A percentile compares a stretch with the other conserved stretches of the same genome.
These are phyloP conservation scores for Diglossa brunneiventris DNA, from an alignment of 2,113 vertebrate species.

Conservation along the genomic window DNA sequence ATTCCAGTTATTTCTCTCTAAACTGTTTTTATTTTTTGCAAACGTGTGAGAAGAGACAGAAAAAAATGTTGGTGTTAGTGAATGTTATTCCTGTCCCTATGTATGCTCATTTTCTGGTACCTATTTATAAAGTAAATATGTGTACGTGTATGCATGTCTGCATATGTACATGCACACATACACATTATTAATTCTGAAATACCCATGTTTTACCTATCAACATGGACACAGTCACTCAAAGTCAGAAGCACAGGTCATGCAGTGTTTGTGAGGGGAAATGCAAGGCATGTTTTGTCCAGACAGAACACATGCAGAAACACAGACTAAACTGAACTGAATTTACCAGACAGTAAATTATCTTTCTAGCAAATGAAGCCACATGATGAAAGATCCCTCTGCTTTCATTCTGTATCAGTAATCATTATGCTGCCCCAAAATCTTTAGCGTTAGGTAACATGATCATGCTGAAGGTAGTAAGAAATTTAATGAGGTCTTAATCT, in stretches of 20 bases:
- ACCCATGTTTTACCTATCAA: not conserved
- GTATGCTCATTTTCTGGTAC: not conserved
- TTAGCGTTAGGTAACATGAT: conserved; percentile 48
- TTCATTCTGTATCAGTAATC: conserved; percentile 36
- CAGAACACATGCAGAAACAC: not conserved
- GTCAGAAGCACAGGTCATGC: not conserved
- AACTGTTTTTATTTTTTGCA: not conserved
- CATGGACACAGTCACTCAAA: rapidly evolving
- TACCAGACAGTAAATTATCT: not conserved
- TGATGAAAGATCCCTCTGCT: conserved; percentile 34
- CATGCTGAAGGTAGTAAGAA: conserved; percentile 40
- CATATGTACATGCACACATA: too few relatives aligned
- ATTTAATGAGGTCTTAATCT: conserved; percentile 58
- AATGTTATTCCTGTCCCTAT: not conserved
- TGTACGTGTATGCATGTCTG: not conserved
- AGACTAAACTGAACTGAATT: not conserved
- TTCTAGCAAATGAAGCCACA: not conserved
- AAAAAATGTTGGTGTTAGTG: not conserved
- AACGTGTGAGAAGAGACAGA: not conserved
- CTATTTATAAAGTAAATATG: not conserved
- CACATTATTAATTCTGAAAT: not conserved
- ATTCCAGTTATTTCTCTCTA: not conserved
- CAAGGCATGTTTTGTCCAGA: not conserved
- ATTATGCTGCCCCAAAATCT: conserved; percentile 33
- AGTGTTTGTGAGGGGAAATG: not conserved